Base-by-base conservation (phyloP, 2,888 invertebrate genomes). In the Stenoptilia bipunctidactyla region DNA sequence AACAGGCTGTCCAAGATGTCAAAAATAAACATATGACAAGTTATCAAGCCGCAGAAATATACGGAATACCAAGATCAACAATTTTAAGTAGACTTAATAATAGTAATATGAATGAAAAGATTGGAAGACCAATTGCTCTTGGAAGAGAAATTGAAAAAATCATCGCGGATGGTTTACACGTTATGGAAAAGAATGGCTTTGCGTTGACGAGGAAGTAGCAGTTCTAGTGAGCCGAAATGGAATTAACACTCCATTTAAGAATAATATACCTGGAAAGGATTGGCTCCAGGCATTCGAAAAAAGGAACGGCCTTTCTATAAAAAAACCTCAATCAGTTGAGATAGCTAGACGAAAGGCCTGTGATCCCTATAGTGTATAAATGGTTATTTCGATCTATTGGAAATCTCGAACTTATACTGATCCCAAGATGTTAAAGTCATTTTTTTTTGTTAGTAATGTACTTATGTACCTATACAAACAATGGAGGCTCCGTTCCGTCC, bases 251-350 rank as follows among this genome's bases (percentile, higher is more conserved):
- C 30, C 30, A 2, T 30, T 30, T 30, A 30, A 4, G 2, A 30
- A 30, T 30, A n/a, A 30, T 10, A 30, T 40, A 2, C 40, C 36
- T 9, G 43, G 43, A 27, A 36, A 40, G 25, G 40, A 43, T 13
- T 40, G 40, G 40, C 38, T 40, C 15, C 9, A 2, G 20, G 36
- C 9, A n/a, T 43, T 43, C 30, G 27, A 20, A 30, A 38, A 36
- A 36, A 34, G 43, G 15, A 37, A 43, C 30, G 38, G 40, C 12
- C 27, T 38, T 1, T 40, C 43, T 8, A 36, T 38, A 15, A 43
- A 43, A 38, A 40, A 40, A 30, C 38, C 43, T 13, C 43, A 40
- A 37, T 33, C 40, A 2, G 43, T 43, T 6, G 39, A 42, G 40
- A 38, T 43, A 9, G 40, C 40, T 13, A 9, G 40, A 10, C 37